Evolutionary conservation across 1,140 invertebrate genomes (phyloP).

Genomic region (Zophobas atratus): DNA sequence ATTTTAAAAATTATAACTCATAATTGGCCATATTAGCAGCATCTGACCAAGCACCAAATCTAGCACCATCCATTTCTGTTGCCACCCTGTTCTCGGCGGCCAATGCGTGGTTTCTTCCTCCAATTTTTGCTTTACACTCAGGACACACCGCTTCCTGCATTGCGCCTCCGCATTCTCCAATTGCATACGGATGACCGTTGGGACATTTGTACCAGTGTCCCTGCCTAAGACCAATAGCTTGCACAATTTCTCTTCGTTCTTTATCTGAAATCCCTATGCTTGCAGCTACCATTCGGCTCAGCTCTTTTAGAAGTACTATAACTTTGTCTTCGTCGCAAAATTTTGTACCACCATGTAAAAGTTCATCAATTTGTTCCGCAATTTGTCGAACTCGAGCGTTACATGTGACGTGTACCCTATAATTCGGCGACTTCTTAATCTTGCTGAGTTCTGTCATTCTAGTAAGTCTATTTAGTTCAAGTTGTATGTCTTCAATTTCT

Average conservation of each 20-base stretch:
- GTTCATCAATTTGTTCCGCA: constrained; percentile 13
- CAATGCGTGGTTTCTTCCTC: constrained; percentile 74
- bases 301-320: constrained; percentile 51
- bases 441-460: constrained; percentile 54
- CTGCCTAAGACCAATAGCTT: constrained; percentile 73
- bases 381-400: neutral
- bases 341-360: constrained; percentile 26
- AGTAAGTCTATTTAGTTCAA: constrained; percentile 60
- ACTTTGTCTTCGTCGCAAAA: constrained; percentile 46
- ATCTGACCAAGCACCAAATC: neutral
- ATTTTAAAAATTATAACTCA: neutral
- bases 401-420: neutral
- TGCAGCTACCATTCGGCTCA: constrained; percentile 39
- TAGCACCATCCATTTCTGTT: constrained; percentile 74
- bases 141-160: constrained; percentile 72
- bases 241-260: constrained; percentile 74
- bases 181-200: constrained; percentile 81
- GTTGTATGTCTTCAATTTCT: constrained; percentile 61
- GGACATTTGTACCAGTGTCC: constrained; percentile 85
- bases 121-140: constrained; percentile 76
- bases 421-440: constrained; percentile 37
- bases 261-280: constrained; percentile 67
- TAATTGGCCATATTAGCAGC: constrained; percentile 3
- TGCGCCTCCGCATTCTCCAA: constrained; percentile 82
- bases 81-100: constrained; percentile 71